These are phyloP conservation scores for Margaritifera margaritifera DNA, from an alignment of 2,888 invertebrate species.

Conservation along the genomic window DNA sequence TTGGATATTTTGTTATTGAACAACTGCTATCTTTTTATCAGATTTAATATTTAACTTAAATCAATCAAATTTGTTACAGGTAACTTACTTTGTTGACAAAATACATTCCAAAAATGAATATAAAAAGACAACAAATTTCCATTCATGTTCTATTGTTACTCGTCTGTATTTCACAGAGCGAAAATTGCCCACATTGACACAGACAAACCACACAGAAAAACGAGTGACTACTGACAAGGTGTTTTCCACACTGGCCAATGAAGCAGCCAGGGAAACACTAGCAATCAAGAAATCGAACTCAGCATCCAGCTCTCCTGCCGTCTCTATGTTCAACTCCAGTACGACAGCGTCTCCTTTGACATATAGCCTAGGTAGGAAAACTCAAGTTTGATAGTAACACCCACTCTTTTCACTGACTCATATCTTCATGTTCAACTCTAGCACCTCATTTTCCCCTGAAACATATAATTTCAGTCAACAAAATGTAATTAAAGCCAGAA, in stretches of 20 bases:
- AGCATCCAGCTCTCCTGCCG: constrained; percentile 62
- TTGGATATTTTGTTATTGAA: too few species aligned
- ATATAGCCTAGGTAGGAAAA: constrained; percentile 75
- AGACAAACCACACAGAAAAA: constrained; percentile 59
- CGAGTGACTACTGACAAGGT: constrained; percentile 67
- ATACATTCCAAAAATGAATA: too few species aligned
- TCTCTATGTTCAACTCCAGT: constrained; percentile 62
- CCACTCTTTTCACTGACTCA: neutral
- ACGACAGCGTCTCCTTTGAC: constrained; percentile 47
- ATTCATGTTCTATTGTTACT: too few species aligned
- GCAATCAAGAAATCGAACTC: constrained; percentile 43
- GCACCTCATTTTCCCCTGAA: too few species aligned
- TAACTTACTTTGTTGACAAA: too few species aligned
- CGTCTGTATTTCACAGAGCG: constrained; percentile 46
- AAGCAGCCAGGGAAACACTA: constrained; percentile 65
- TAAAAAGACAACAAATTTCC: too few species aligned
- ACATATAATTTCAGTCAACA: too few species aligned
- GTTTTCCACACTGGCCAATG: constrained; percentile 67
- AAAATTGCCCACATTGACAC: constrained; percentile 41
- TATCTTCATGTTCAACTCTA: neutral
- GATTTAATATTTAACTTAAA: too few species aligned
- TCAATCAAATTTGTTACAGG: too few species aligned
- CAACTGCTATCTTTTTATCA: too few species aligned
- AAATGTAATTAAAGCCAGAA: too few species aligned
- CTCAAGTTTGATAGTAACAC: neutral